Evolutionary conservation across 2,797 vertebrate genomes (phyloP).

Genomic region (Molossus molossus): DNA sequence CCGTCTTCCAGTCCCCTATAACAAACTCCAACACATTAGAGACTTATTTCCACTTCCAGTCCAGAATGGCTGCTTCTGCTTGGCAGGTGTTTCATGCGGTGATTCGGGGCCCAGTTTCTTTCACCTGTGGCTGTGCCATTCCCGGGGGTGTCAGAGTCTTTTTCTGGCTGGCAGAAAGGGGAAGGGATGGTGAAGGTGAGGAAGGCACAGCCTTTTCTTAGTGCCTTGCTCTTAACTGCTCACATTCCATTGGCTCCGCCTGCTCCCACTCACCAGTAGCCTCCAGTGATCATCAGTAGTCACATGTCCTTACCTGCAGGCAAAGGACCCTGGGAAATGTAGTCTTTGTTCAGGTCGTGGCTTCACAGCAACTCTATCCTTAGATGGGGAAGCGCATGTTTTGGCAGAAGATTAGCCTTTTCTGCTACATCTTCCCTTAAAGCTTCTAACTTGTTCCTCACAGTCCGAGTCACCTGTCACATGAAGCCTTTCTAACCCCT

Average conservation of each 20-base stretch:
- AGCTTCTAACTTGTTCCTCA: neutral
- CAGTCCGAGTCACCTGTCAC: neutral
- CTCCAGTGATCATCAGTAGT: neutral
- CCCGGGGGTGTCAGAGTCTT: neutral
- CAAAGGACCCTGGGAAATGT: slow-evolving; percentile 54
- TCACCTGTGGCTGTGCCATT: neutral
- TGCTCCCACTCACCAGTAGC: neutral
- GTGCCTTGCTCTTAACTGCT: neutral
- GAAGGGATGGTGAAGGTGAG: neutral
- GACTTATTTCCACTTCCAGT: neutral
- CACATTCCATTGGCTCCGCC: neutral
- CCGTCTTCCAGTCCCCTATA: neutral
- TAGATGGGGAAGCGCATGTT: neutral
- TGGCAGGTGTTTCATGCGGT: neutral
- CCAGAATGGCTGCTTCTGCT: neutral
- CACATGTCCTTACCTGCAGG: neutral
- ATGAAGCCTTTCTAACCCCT: neutral
- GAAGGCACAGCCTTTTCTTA: neutral
- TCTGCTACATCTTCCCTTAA: neutral
- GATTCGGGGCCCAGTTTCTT: neutral
- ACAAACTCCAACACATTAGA: neutral
- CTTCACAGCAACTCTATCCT: neutral
- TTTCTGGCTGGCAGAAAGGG: slow-evolving; percentile 3
- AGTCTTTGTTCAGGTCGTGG: neutral
- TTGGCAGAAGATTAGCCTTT: neutral